Conservation (phyloP, 2,888 invertebrate species). For the Metopia argyrocephala region DNA sequence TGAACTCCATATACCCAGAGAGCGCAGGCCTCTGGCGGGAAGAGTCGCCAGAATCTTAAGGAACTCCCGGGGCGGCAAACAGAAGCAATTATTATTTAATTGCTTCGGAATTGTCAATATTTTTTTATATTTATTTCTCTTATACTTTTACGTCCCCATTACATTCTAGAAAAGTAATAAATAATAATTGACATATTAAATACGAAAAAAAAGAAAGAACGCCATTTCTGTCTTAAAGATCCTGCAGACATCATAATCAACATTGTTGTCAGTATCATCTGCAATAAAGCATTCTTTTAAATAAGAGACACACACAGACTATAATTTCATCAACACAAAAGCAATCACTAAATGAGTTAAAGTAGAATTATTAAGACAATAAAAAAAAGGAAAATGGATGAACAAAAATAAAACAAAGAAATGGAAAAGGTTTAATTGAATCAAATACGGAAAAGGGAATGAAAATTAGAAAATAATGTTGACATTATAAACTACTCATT, state of each 20-base stretch:
- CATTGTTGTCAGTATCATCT: constrained; percentile 14
- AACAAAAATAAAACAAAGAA: too few species aligned
- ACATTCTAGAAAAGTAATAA: neutral
- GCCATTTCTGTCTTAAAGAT: neutral
- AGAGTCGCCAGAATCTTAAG: too few species aligned
- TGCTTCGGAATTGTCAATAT: neutral
- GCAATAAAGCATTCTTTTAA: neutral
- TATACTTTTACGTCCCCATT: neutral
- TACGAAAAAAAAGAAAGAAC: constrained; percentile 12
- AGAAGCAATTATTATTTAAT: neutral
- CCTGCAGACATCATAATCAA: neutral
- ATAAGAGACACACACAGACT: neutral
- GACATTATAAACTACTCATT: constrained; percentile 64
- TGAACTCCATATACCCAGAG: too few species aligned
- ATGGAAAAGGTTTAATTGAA: constrained; percentile 50
- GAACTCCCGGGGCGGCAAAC: too few species aligned
- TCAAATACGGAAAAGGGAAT: constrained; percentile 21
- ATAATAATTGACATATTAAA: constrained; percentile 48
- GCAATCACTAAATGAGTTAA: neutral
- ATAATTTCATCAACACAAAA: constrained; percentile 20
- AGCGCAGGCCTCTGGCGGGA: too few species aligned
- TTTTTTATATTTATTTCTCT: neutral
- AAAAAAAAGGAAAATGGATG: neutral
- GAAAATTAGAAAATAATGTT: constrained; percentile 63
- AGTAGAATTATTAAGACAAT: neutral